Percentiles rank a stretch among this genome's conserved stretches.
phyloP scores from a whole-genome alignment of 2,113 vertebrate genomes.

The Toxotes jaculatrix region DNA sequence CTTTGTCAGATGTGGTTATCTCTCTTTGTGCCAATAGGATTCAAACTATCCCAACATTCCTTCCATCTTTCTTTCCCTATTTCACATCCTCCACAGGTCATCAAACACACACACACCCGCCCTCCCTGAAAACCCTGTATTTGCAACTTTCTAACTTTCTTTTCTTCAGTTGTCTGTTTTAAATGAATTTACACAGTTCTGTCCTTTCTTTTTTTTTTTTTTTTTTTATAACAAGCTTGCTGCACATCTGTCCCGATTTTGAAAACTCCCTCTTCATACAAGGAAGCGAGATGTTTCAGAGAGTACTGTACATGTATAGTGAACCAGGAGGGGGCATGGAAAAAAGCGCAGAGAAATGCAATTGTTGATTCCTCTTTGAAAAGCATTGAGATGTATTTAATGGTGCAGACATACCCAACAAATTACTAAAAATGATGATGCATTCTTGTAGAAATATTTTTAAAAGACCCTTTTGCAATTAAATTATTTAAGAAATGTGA shows the following conservation, averaged over 20 bases:
- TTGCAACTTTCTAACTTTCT: conserved; percentile 45
- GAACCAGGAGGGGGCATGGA: conserved; percentile 39
- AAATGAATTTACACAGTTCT: conserved; percentile 63
- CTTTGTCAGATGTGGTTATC: conserved; percentile 65
- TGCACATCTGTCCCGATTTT: conserved; percentile 68
- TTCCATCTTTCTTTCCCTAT: conserved; percentile 59
- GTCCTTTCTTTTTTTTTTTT: conserved; percentile 35
- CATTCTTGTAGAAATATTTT: conserved; percentile 94
- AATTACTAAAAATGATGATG: conserved; percentile 82
- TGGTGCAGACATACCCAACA: conserved; percentile 80
- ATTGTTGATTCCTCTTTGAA: conserved; percentile 79
- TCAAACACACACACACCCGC: conserved; percentile 16
- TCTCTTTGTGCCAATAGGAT: conserved; percentile 74
- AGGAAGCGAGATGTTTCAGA: conserved; percentile 62
- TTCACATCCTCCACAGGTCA: conserved; percentile 34
- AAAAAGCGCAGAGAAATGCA: conserved; percentile 68
- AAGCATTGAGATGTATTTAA: conserved; percentile 82
- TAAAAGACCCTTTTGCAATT: conserved; percentile 92
- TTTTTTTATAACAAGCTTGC: conserved; percentile 59
- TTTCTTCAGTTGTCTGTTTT: conserved; percentile 69
- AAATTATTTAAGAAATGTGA: conserved; percentile 93
- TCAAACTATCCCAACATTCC: conserved; percentile 75
- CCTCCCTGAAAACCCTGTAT: neutral
- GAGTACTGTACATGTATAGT: conserved; percentile 76
- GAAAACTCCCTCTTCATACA: conserved; percentile 46